Conservation (phyloP, 1,140 invertebrate species). For the Papilio dardanus region DNA sequence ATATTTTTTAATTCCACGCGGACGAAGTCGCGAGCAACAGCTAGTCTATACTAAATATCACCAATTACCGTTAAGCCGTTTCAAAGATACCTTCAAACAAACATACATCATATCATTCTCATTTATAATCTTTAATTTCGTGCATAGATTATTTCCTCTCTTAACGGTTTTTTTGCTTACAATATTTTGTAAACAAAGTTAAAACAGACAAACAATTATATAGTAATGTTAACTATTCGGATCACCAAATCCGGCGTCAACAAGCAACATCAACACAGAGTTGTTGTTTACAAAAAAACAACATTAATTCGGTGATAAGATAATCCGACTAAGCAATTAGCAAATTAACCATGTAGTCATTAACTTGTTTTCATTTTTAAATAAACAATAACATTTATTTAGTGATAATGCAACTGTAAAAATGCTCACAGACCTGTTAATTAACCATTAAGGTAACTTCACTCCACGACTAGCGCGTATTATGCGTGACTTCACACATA, state of each 20-base stretch:
- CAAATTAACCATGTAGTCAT: background rate
- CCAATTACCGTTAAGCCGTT: no score
- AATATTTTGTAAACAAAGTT: background rate
- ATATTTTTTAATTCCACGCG: no score
- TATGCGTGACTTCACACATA: no score
- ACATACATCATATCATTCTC: no score
- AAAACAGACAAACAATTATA: background rate
- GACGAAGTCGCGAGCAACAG: no score
- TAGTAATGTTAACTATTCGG: slow-evolving; percentile 3
- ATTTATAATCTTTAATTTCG: background rate
- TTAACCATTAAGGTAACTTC: background rate
- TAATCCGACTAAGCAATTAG: background rate
- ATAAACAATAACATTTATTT: background rate
- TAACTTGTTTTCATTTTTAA: slow-evolving; percentile 15
- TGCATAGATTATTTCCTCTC: background rate
- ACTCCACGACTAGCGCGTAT: no score
- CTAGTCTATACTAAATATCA: no score
- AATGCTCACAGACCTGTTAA: background rate
- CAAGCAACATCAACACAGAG: background rate
- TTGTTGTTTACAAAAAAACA: slow-evolving; percentile 11
- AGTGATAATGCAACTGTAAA: background rate
- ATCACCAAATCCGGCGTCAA: slow-evolving; percentile 12
- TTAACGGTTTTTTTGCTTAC: background rate
- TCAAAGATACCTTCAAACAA: no score
- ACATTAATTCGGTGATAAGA: slow-evolving; percentile 14